Evolutionary conservation across 2,888 invertebrate species (phyloP).

Genomic region (Entomobrya proxima): DNA sequence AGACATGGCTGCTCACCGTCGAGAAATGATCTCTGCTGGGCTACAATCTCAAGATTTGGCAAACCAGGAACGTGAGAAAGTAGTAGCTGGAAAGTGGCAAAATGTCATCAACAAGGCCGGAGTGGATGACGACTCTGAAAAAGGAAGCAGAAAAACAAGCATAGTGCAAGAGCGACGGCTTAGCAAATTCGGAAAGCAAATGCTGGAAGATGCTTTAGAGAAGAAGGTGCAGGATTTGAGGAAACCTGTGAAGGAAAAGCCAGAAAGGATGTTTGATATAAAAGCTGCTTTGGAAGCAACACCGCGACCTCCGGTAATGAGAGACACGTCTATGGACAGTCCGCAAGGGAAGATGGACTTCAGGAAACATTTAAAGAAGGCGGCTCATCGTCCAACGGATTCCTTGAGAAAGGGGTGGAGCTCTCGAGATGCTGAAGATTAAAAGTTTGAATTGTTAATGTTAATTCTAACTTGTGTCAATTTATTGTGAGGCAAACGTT

Average conservation of each 20-base stretch:
- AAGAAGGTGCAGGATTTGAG: slow-evolving; percentile 65
- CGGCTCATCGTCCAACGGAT: slow-evolving; percentile 56
- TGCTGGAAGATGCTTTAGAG: slow-evolving; percentile 62
- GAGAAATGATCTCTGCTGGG: slow-evolving; percentile 76
- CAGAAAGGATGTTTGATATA: slow-evolving; percentile 7
- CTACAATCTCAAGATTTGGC: slow-evolving; percentile 77
- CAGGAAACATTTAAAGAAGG: slow-evolving; percentile 58
- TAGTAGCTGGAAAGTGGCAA: slow-evolving; percentile 74
- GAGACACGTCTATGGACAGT: background rate
- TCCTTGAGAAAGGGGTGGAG: slow-evolving; percentile 68
- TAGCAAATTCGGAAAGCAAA: slow-evolving; percentile 69
- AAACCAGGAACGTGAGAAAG: slow-evolving; percentile 75
- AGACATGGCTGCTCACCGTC: slow-evolving; percentile 78
- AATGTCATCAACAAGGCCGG: slow-evolving; percentile 67
- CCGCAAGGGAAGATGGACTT: slow-evolving; percentile 42
- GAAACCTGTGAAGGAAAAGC: slow-evolving; percentile 34
- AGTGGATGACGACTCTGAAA: background rate
- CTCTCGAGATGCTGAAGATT: slow-evolving; percentile 33
- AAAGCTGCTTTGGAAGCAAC: slow-evolving; percentile 29
- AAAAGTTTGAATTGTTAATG: background rate
- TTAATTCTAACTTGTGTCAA: background rate
- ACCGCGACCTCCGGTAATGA: slow-evolving; percentile 14
- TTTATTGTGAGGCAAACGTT: no score
- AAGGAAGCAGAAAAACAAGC: background rate
- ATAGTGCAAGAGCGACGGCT: slow-evolving; percentile 42